Percentiles rank a stretch among this genome's conserved stretches.
Evolutionary conservation across 2,113 vertebrate species (phyloP).

Genomic region (Vanacampus margaritifer): DNA sequence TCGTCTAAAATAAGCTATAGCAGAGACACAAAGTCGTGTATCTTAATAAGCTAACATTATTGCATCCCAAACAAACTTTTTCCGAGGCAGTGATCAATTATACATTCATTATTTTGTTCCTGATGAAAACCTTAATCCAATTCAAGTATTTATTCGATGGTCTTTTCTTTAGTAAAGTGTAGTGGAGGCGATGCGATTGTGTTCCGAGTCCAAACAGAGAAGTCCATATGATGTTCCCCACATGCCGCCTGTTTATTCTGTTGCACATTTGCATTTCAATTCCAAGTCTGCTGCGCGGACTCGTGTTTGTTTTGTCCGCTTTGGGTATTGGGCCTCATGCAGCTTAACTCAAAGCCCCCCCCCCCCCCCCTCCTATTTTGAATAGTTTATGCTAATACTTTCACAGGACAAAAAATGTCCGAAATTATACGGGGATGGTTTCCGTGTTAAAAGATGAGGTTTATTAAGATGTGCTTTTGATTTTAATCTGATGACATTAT

Average conservation of each 20-base stretch:
- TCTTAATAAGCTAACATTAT: not conserved
- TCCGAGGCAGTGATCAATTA: not conserved
- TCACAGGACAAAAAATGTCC: not conserved
- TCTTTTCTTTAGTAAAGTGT: not conserved
- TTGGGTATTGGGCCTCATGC: not conserved
- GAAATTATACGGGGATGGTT: not conserved
- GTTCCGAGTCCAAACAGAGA: conserved; percentile 36
- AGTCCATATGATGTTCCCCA: conserved; percentile 52
- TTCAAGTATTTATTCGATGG: not conserved
- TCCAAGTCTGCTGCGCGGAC: conserved; percentile 26
- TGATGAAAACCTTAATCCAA: not conserved
- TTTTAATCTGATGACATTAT: not conserved
- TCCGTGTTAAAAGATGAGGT: not conserved
- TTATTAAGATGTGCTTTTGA: not conserved
- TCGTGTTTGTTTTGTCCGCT: conserved; percentile 44
- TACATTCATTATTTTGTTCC: not conserved
- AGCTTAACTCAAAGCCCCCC: not conserved
- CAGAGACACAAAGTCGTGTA: not conserved
- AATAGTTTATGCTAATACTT: conserved; percentile 1
- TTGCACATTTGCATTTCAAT: conserved; percentile 64
- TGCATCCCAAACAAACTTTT: not conserved
- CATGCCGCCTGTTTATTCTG: conserved; percentile 61
- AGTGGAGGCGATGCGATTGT: not conserved
- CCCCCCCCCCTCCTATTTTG: no score
- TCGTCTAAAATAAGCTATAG: no score